Evolutionary conservation across 2,888 invertebrate species (phyloP), one percentile per base, ranked within the genome.

Genomic region (Autographa gamma): DNA sequence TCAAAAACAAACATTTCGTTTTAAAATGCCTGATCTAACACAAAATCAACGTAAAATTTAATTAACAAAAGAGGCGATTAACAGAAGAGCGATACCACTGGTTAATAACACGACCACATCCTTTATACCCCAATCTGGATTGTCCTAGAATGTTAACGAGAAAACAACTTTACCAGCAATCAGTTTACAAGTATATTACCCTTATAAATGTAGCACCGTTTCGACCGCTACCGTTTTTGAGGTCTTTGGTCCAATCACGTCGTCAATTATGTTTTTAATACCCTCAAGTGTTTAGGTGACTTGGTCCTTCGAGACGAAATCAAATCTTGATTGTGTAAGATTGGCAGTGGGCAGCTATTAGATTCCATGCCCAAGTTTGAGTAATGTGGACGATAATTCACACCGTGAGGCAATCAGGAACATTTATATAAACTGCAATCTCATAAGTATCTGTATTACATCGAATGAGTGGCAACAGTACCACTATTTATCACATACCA

Each of bases 401-500:
- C 48, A 48, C 48, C 48, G 48, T 19, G 32, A 59, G 59, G 14
- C 58, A 52, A 63, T 64, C 25, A 71, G 63, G 63, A 78, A 78
- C 66, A 77, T 77, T 77, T 67, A 66, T 34, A 56, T 48, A 66
- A 58, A 64, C 52, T 18, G 67, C 73, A 71, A 68, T 38, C 11
- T 73, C 19, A 18, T 41, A 69, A 60, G 58, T 72, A 56, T 71
- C 67, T 31, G 14, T 48, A 60, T 48, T 54, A 62, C 69, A 76
- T 66, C 58, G 64, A 16, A 52, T 14, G 43, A 62, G 64, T 67
- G 38, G 34, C 11, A 60, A 61, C 66, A 74, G 56, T 69, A 72
- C 41, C 34, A 70, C 56, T 74, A 73, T 76, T 78, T 79, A 79
- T 69, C 79, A 82, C 82, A 85, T 85, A 79, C 77, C 77, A 32